phyloP scores from a whole-genome alignment of 2,888 invertebrate species.

The Brenthis daphne region DNA sequence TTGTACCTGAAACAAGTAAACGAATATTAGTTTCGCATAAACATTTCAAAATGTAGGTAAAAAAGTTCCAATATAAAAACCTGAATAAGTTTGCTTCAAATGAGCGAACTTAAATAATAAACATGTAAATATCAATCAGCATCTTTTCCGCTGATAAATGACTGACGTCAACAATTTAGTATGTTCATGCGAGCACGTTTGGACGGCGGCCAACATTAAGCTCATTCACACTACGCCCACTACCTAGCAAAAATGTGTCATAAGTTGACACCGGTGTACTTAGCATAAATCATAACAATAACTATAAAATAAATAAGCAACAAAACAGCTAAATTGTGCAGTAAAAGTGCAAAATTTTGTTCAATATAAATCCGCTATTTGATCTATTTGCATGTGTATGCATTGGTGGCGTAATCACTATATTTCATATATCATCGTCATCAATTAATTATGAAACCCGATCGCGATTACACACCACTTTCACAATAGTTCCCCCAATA shows the following conservation, averaged over 20 bases:
- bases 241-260: conserved; percentile 57
- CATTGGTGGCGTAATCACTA: conserved; percentile 4
- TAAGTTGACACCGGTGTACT: conserved; percentile 44
- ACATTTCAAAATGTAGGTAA: conserved; percentile 28
- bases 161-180: conserved; percentile 59
- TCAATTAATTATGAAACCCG: conserved; percentile 26
- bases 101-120: conserved; percentile 4
- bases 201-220: conserved; percentile 68
- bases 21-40: no score
- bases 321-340: conserved; percentile 3
- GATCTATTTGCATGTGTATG: not conserved
- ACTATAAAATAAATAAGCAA: conserved; percentile 7
- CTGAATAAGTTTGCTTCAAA: not conserved
- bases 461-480: conserved; percentile 24
- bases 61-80: no score
- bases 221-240: conserved; percentile 76
- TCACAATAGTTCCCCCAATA: conserved; percentile 2
- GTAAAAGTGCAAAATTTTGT: not conserved
- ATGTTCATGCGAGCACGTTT: conserved; percentile 58
- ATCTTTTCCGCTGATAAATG: conserved; percentile 46
- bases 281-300: conserved; percentile 35
- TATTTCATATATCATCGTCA: conserved; percentile 7
- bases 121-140: conserved; percentile 31
- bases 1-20: conserved; percentile 68
- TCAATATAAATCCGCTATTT: not conserved